phyloP scores from a whole-genome alignment of 2,797 vertebrate species.

The Esox lucius region DNA sequence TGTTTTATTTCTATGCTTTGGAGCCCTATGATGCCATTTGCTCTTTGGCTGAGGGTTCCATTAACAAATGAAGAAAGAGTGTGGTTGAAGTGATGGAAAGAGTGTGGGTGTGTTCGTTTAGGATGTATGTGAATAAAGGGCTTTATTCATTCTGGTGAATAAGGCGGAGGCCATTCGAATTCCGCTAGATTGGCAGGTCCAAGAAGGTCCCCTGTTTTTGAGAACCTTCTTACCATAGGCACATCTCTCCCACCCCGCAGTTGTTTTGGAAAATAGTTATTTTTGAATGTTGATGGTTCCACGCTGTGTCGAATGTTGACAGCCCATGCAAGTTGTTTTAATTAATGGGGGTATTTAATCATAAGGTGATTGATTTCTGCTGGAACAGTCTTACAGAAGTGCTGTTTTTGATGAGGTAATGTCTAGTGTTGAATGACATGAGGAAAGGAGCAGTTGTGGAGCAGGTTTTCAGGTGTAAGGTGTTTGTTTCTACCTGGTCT shows the following conservation, averaged over 20 bases:
- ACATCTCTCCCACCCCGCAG: neutral
- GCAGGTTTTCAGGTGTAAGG: neutral
- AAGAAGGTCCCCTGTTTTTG: constrained; percentile 18
- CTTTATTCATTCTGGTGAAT: constrained; percentile 16
- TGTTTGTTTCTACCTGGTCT: neutral
- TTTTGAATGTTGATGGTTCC: constrained; percentile 21
- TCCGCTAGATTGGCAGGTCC: constrained; percentile 4
- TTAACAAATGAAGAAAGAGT: neutral
- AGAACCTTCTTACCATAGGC: constrained; percentile 4
- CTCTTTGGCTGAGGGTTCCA: constrained; percentile 53
- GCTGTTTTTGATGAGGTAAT: neutral
- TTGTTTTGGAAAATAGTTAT: neutral
- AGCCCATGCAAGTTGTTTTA: constrained; percentile 21
- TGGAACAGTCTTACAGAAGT: neutral
- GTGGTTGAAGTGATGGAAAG: neutral
- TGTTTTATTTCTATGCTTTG: constrained; percentile 4
- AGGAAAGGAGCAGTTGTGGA: constrained; percentile 6
- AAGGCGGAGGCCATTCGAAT: neutral
- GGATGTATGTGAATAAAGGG: constrained; percentile 28
- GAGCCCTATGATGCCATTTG: constrained; percentile 65
- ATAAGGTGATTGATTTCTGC: neutral
- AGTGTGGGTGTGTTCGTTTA: constrained; percentile 15
- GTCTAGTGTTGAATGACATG: neutral
- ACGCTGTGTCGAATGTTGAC: neutral
- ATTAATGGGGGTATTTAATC: neutral